Evolutionary conservation across 1,140 invertebrate genomes (phyloP).

Genomic region (Acromyrmex echinatior): DNA sequence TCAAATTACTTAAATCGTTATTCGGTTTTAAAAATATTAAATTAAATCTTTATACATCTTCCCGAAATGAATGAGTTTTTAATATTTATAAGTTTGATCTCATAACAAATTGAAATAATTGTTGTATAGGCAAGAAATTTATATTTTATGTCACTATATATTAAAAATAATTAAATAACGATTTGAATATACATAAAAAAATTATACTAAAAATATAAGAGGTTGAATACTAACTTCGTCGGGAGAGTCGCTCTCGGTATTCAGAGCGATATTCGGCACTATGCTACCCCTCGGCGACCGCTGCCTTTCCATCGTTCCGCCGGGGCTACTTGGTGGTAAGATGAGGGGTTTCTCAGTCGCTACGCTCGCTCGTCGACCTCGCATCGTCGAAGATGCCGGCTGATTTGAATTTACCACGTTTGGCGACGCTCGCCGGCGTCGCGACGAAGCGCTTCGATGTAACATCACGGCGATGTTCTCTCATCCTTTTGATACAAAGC

Average conservation of each 20-base stretch:
- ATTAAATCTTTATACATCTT: background rate
- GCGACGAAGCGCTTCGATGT: constrained; percentile 89
- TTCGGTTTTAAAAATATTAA: background rate
- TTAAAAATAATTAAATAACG: background rate
- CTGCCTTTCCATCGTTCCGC: constrained; percentile 80
- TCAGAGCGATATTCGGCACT: constrained; percentile 85
- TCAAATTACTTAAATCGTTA: constrained; percentile 24
- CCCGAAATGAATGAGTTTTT: background rate
- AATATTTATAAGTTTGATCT: background rate
- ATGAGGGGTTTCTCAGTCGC: constrained; percentile 82
- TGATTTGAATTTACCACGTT: constrained; percentile 88
- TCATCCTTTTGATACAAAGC: constrained; percentile 70
- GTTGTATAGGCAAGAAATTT: background rate
- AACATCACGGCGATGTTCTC: constrained; percentile 87
- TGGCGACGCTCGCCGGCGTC: constrained; percentile 89
- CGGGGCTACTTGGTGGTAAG: constrained; percentile 74
- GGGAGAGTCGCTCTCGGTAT: constrained; percentile 76
- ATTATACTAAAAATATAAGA: constrained; percentile 7
- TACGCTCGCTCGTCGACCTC: constrained; percentile 81
- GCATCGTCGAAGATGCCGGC: constrained; percentile 78
- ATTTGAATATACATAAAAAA: background rate
- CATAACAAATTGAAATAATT: background rate
- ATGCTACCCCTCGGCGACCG: constrained; percentile 85
- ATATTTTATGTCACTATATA: background rate
- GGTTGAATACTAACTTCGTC: constrained; percentile 76